A percentile compares a stretch with the other conserved stretches of the same genome.
Evolutionary conservation across 2,113 vertebrate species (phyloP).

Genomic region (Xiphophorus maculatus): DNA sequence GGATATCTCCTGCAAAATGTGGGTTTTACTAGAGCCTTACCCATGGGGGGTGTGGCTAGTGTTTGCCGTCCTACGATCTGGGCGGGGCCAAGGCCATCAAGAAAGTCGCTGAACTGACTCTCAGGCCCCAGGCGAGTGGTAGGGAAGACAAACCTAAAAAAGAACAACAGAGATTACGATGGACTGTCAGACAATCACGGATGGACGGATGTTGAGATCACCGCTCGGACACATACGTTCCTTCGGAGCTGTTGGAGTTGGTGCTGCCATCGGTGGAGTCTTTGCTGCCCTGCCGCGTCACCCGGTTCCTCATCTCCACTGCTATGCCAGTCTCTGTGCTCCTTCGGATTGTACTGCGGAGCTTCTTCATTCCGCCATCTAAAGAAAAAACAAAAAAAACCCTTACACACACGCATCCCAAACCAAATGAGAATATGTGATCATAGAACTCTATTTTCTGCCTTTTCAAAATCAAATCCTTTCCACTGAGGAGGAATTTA

Average conservation of each 20-base stretch:
- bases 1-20: neutral
- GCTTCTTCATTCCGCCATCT: constrained; percentile 96
- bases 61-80: constrained; percentile 98
- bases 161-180: neutral
- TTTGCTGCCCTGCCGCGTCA: constrained; percentile 94
- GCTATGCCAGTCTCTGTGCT: constrained; percentile 98
- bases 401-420: no score
- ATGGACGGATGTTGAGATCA: neutral
- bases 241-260: constrained; percentile 98
- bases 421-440: no score
- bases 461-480: neutral
- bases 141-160: constrained; percentile 93
- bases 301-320: constrained; percentile 95
- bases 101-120: constrained; percentile 98
- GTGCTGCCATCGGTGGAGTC: constrained; percentile 98
- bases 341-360: constrained; percentile 94
- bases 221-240: constrained; percentile 85
- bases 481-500: constrained; percentile 8
- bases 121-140: constrained; percentile 91
- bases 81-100: constrained; percentile 95
- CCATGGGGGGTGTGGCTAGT: constrained; percentile 94
- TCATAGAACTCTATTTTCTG: neutral
- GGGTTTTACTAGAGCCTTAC: constrained; percentile 75
- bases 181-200: neutral
- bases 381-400: constrained; percentile 8